Conservation (phyloP, 2,113 vertebrate genomes). For the Alaudala cheleensis region DNA sequence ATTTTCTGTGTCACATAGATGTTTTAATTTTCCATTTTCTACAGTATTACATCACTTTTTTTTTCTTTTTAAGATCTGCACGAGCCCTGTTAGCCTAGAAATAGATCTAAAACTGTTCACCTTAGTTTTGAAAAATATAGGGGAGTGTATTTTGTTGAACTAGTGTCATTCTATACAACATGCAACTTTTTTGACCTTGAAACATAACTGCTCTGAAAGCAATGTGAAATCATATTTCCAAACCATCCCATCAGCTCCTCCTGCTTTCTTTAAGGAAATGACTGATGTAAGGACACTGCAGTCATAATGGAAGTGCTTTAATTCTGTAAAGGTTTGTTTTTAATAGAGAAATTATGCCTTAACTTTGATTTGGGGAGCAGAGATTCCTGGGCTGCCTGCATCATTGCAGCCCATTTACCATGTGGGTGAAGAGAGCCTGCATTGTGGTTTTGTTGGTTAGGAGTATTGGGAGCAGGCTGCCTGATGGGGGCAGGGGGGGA, state of each 20-base stretch:
- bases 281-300: fast-evolving
- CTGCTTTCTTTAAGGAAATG: neutral
- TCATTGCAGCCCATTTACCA: neutral
- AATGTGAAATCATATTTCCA: neutral
- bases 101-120: neutral
- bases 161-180: neutral
- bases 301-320: neutral
- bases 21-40: neutral
- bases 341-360: neutral
- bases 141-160: neutral
- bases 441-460: neutral
- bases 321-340: neutral
- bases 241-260: neutral
- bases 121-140: neutral
- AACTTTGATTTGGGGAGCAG: neutral
- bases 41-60: neutral
- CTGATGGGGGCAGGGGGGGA: neutral
- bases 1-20: neutral
- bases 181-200: neutral
- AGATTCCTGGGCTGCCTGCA: neutral
- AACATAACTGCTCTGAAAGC: fast-evolving
- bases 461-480: slow-evolving; percentile 21
- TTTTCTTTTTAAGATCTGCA: neutral
- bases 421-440: neutral
- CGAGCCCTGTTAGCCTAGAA: neutral